phyloP scores from a whole-genome alignment of 2,888 invertebrate species.

The Adela reaumurella region DNA sequence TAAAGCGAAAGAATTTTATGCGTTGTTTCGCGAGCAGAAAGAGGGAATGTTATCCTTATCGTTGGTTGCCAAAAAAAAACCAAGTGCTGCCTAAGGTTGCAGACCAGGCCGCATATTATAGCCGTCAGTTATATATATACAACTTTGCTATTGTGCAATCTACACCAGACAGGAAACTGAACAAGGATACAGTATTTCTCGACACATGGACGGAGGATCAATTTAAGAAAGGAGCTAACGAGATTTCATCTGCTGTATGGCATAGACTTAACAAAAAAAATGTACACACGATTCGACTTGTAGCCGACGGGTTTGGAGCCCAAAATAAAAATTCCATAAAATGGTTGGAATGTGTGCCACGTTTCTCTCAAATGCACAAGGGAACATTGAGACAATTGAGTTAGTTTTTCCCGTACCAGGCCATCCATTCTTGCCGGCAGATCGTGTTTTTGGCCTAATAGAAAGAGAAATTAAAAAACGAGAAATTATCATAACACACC shows the following conservation, averaged over 20 bases:
- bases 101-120: slow-evolving; percentile 12
- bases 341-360: slow-evolving; percentile 1
- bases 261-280: slow-evolving; percentile 5
- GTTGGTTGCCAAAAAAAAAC: slow-evolving; percentile 16
- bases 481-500: no score
- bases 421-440: no score
- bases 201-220: slow-evolving; percentile 10
- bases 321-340: background rate
- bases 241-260: slow-evolving; percentile 6
- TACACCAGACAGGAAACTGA: slow-evolving; percentile 4
- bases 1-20: slow-evolving; percentile 15
- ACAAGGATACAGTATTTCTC: slow-evolving; percentile 7
- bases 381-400: background rate
- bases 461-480: no score
- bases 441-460: no score
- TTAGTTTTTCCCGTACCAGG: no score
- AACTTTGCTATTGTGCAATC: slow-evolving; percentile 9
- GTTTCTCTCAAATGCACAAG: background rate
- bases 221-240: slow-evolving; percentile 2
- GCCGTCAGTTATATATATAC: slow-evolving; percentile 11
- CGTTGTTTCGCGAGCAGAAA: slow-evolving; percentile 12
- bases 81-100: slow-evolving; percentile 13
- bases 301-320: background rate
- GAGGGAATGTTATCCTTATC: slow-evolving; percentile 11
- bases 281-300: background rate